Conservation (phyloP, 2,797 vertebrate genomes). For the Cetoscarus ocellatus region DNA sequence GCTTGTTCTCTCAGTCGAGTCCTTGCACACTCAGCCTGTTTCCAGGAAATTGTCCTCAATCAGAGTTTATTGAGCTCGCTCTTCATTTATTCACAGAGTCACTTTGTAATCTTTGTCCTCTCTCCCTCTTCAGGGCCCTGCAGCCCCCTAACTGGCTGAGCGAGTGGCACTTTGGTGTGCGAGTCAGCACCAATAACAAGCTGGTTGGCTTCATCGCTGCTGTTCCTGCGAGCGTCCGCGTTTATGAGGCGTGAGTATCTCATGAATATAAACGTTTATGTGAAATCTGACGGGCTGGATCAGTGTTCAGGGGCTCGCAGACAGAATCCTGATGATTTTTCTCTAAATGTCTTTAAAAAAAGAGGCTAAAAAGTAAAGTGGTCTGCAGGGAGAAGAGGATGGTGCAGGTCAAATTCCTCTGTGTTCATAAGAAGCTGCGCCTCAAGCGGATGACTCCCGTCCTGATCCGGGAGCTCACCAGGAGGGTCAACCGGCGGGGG, state of each 20-base stretch:
- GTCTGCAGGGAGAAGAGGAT: slow-evolving; percentile 89
- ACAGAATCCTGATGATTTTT: slow-evolving; percentile 16
- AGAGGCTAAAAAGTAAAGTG: slow-evolving; percentile 19
- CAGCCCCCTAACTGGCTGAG: slow-evolving; percentile 92
- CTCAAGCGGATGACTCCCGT: slow-evolving; percentile 95
- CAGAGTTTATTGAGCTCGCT: slow-evolving; percentile 22
- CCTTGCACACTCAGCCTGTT: slow-evolving; percentile 10
- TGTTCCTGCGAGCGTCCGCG: slow-evolving; percentile 89
- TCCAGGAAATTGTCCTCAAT: slow-evolving; percentile 25
- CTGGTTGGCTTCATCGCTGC: slow-evolving; percentile 97
- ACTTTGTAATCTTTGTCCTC: slow-evolving; percentile 21
- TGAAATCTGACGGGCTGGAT: slow-evolving; percentile 16
- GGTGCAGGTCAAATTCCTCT: slow-evolving; percentile 96
- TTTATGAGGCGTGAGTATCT: slow-evolving; percentile 90
- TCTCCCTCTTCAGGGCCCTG: slow-evolving; percentile 86
- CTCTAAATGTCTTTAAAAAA: slow-evolving; percentile 20
- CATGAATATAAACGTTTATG: slow-evolving; percentile 23
- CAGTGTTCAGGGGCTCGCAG: slow-evolving; percentile 7
- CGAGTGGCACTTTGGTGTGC: slow-evolving; percentile 94
- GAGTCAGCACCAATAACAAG: slow-evolving; percentile 93
- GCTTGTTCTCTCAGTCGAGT: slow-evolving; percentile 17
- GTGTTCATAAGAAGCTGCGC: slow-evolving; percentile 97
- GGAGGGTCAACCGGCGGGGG: slow-evolving; percentile 91
- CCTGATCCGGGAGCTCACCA: slow-evolving; percentile 93
- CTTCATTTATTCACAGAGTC: slow-evolving; percentile 26